Percentiles rank a stretch among this genome's conserved stretches.
Evolutionary conservation across 2,113 vertebrate species (phyloP).

Genomic region (Tupaia tana): DNA sequence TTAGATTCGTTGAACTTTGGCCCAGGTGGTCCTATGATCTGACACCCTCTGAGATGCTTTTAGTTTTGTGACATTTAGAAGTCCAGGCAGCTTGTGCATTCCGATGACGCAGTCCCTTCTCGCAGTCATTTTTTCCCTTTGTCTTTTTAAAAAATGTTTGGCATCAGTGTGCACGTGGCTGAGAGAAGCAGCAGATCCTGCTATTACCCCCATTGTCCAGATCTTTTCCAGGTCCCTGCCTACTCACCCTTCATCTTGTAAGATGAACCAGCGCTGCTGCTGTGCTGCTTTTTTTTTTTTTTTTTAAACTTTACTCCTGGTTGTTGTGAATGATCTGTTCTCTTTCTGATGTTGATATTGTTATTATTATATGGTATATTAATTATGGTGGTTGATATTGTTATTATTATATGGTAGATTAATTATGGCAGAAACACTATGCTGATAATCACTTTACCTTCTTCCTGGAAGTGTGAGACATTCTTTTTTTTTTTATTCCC

Average conservation of each 20-base stretch:
- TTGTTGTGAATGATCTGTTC: not conserved
- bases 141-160: not conserved
- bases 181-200: not conserved
- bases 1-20: not conserved
- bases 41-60: not conserved
- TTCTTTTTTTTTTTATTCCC: not conserved
- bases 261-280: not conserved
- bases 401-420: not conserved
- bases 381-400: no score
- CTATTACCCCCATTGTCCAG: rapidly evolving
- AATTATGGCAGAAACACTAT: not conserved
- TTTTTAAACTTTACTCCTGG: not conserved
- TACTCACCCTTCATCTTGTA: not conserved
- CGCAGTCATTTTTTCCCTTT: not conserved
- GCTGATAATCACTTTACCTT: not conserved
- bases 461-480: not conserved
- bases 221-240: not conserved
- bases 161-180: rapidly evolving
- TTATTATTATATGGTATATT: no score
- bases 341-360: not conserved
- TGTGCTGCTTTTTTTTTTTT: no score
- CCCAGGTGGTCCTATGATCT: not conserved
- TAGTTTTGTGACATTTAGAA: not conserved
- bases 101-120: not conserved
- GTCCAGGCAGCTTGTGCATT: not conserved